Evolutionary conservation across 2,888 invertebrate genomes (phyloP).

Genomic region (Fragum whitleyi): DNA sequence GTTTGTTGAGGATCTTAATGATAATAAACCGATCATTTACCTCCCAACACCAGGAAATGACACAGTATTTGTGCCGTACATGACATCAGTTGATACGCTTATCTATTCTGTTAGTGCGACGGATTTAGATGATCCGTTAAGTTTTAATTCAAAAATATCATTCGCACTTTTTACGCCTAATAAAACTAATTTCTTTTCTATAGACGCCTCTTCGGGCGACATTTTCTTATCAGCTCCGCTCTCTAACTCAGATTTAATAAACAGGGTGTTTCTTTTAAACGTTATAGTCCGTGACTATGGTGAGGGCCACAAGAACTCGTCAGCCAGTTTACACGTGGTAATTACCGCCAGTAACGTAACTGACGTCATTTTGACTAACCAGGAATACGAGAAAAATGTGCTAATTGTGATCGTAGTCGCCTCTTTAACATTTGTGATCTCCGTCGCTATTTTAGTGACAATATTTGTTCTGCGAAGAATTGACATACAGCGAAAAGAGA

Average conservation of each 20-base stretch:
- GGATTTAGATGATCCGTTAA: slow-evolving; percentile 70
- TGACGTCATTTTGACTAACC: slow-evolving; percentile 4
- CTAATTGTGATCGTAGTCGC: slow-evolving; percentile 66
- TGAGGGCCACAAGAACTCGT: slow-evolving; percentile 32
- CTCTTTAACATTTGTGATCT: slow-evolving; percentile 64
- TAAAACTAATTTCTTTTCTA: slow-evolving; percentile 67
- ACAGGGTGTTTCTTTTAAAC: slow-evolving; percentile 56
- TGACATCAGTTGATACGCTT: slow-evolving; percentile 65
- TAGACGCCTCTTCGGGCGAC: slow-evolving; percentile 70
- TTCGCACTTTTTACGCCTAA: slow-evolving; percentile 71
- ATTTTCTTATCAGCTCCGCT: slow-evolving; percentile 64
- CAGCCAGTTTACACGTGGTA: slow-evolving; percentile 51
- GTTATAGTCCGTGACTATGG: slow-evolving; percentile 63
- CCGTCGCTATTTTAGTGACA: slow-evolving; percentile 66
- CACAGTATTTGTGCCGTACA: slow-evolving; percentile 68
- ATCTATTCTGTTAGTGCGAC: slow-evolving; percentile 69
- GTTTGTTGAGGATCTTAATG: slow-evolving; percentile 79
- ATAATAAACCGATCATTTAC: slow-evolving; percentile 77
- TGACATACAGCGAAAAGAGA: slow-evolving; percentile 51
- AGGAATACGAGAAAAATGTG: slow-evolving; percentile 57
- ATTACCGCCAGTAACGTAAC: slow-evolving; percentile 55
- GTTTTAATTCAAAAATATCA: slow-evolving; percentile 70
- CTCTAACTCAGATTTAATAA: slow-evolving; percentile 46
- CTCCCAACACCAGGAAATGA: slow-evolving; percentile 73
- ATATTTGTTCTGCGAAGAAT: slow-evolving; percentile 68